These are phyloP conservation scores for Pipistrellus kuhlii DNA, from an alignment of 2,797 vertebrate genomes.

Conservation along the genomic window DNA sequence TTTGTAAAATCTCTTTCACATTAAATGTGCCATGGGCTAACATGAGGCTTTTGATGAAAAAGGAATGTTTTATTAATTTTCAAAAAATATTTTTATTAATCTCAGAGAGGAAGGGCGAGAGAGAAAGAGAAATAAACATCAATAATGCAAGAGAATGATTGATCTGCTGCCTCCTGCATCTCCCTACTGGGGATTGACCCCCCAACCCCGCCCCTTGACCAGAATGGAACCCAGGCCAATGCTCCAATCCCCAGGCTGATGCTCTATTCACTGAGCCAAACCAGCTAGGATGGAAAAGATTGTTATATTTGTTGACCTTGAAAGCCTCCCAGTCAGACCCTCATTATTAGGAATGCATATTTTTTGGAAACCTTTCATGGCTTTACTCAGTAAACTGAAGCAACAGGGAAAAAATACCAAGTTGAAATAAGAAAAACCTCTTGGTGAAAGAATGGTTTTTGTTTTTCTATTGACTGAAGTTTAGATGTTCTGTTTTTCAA, in stretches of 20 bases:
- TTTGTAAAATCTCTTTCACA: constrained; percentile 63
- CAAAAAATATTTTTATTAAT: too few relatives aligned
- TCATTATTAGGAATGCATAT: not conserved
- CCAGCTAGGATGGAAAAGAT: not conserved
- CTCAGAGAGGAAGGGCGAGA: too few relatives aligned
- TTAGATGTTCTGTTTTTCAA: constrained; percentile 20
- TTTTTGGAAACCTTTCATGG: constrained; percentile 11
- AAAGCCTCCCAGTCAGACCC: not conserved
- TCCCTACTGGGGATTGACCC: too few relatives aligned
- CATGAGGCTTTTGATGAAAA: constrained; percentile 30
- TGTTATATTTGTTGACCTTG: constrained; percentile 54
- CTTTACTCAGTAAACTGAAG: constrained; percentile 47
- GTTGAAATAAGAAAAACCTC: not conserved
- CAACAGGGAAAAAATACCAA: not conserved
- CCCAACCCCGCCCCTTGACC: too few relatives aligned
- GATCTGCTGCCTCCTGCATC: too few relatives aligned
- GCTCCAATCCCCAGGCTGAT: too few relatives aligned
- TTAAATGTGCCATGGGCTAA: constrained; percentile 25
- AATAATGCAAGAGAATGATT: too few relatives aligned
- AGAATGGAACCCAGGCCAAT: too few relatives aligned
- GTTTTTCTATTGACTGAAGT: constrained; percentile 58
- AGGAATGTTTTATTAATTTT: not conserved
- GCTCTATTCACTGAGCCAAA: too few relatives aligned
- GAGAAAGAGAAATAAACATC: too few relatives aligned
- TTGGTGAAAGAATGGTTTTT: constrained; percentile 14